These are phyloP conservation scores for Cephonodes hylas DNA, from an alignment of 2,888 invertebrate species.

Conservation along the genomic window DNA sequence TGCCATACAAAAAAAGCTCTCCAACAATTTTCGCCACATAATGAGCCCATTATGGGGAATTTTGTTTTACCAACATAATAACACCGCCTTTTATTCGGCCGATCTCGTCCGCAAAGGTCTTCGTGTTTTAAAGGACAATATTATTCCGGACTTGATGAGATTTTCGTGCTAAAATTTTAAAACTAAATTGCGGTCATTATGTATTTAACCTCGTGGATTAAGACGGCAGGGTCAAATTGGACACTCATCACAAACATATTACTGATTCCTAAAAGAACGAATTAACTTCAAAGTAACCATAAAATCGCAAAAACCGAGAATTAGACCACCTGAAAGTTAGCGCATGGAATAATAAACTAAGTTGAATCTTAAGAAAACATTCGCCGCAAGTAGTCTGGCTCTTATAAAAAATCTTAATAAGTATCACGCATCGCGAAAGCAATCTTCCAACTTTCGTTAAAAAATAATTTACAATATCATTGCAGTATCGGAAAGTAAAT, in stretches of 20 bases:
- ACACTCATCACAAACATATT: conserved; percentile 36
- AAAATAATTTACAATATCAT: neutral
- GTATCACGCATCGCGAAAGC: neutral
- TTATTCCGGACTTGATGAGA: conserved; percentile 74
- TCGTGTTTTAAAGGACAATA: conserved; percentile 76
- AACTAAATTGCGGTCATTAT: conserved; percentile 75
- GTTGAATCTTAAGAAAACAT: no score
- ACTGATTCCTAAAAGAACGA: conserved; percentile 7
- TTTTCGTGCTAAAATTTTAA: conserved; percentile 78
- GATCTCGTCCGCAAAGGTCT: conserved; percentile 71
- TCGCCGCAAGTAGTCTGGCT: no score
- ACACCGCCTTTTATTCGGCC: conserved; percentile 76
- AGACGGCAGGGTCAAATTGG: conserved; percentile 64
- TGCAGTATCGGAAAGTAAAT: neutral
- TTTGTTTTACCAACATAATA: conserved; percentile 82
- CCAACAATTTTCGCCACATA: conserved; percentile 81
- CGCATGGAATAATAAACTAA: neutral
- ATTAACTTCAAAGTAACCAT: neutral
- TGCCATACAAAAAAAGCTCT: conserved; percentile 78
- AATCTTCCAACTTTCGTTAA: neutral
- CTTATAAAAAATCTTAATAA: neutral
- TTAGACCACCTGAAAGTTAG: neutral
- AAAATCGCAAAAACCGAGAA: neutral
- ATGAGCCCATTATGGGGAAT: conserved; percentile 80
- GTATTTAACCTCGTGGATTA: conserved; percentile 71